Base-by-base conservation (phyloP, 1,140 invertebrate genomes). In the Diorhabda sublineata region DNA sequence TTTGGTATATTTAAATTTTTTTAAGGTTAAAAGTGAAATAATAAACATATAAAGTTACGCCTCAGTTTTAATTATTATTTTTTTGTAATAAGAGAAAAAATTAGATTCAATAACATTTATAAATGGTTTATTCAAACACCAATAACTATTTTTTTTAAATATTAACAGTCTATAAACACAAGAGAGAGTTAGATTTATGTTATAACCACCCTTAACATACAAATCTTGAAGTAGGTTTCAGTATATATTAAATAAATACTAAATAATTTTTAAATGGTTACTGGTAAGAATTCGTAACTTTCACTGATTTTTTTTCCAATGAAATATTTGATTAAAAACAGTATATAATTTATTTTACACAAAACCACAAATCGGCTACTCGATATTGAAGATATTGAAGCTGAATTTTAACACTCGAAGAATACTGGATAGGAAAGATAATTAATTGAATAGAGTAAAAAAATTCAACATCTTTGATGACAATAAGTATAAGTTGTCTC, bases 11-110 rank as follows among this genome's bases (percentile, higher is more conserved):
- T 45, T 63, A 26, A 45, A 41, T 47, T 42, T 11, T 3, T 64
- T 41, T 62, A 42, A 3, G 47, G 6, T 52, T 52, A 52, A 52
- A 52, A 6, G n/a, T 8, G 47, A 52, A 52, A 52, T 52, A 8
- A n/a, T 52, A 52, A 52, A 52, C n/a, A 52, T 52, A 11, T 11
- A 26, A 11, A 11, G 57, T 6, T 26, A 69, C 64, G 65, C 59
- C 58, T 47, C 43, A 64, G 63, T 45, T 64, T 26, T 26, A 26
- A 26, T 26, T 26, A 26, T 26, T 26, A 26, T 26, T 26, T 26
- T 26, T 52, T 52, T 45, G 52, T 64, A 66, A 71, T 67, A 71
- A 71, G 70, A 67, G 67, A 69, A 71, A 71, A 64, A 64, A 71
- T 59, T 52, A 66, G 66, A 69, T 58, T 67, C 68, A 52, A 52